These are phyloP conservation scores for Pomatorhinus ruficollis DNA, from an alignment of 2,113 vertebrate genomes.

Conservation along the genomic window DNA sequence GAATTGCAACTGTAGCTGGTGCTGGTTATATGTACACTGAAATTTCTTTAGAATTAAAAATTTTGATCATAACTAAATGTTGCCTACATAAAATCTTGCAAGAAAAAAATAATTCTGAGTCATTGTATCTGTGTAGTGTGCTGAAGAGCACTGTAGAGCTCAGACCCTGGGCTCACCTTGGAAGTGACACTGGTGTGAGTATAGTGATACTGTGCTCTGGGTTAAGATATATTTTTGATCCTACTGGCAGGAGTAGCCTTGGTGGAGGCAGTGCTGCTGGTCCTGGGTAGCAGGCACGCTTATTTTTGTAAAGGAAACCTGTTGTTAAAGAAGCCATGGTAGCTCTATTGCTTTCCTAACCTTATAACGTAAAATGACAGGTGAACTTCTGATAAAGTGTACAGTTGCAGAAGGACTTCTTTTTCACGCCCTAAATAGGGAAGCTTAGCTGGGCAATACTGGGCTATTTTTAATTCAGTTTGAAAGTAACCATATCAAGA, in stretches of 20 bases:
- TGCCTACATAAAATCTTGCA: background rate
- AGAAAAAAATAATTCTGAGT: background rate
- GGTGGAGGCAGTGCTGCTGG: background rate
- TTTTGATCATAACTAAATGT: background rate
- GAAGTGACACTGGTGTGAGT: background rate
- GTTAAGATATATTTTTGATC: background rate
- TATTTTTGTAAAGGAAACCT: background rate
- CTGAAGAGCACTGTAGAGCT: background rate
- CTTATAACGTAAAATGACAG: background rate
- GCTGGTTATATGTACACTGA: background rate
- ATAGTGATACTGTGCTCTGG: background rate
- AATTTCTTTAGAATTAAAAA: background rate
- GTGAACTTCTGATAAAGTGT: background rate
- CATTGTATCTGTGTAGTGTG: rapidly evolving
- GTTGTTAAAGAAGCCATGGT: background rate
- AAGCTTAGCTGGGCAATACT: background rate
- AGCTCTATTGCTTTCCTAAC: background rate
- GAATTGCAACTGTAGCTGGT: background rate
- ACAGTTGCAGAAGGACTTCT: background rate
- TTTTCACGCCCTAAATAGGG: background rate
- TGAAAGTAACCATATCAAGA: background rate
- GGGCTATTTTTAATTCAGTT: background rate
- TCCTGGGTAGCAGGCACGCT: rapidly evolving
- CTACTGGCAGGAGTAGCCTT: background rate
- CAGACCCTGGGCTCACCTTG: background rate